phyloP scores from a whole-genome alignment of 2,888 invertebrate species.

The Euplagia quadripunctaria region DNA sequence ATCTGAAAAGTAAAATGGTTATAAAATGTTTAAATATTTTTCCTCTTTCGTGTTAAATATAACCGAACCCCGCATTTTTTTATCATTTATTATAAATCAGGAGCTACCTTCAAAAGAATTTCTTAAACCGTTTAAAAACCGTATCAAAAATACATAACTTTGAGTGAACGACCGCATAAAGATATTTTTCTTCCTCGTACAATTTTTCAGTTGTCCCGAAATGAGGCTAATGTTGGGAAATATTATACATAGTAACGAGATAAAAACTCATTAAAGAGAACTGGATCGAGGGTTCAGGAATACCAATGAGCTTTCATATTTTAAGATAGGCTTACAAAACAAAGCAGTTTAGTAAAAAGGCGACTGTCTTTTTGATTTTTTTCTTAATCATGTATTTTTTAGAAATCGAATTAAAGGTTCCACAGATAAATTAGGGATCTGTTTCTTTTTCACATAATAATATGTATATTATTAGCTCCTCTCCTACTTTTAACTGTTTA shows the following conservation, averaged over 20 bases:
- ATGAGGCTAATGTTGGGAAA: constrained; percentile 41
- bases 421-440: background rate
- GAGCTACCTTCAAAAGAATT: constrained; percentile 13
- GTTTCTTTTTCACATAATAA: background rate
- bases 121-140: constrained; percentile 33
- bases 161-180: constrained; percentile 32
- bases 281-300: constrained; percentile 34
- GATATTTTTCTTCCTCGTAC: constrained; percentile 26
- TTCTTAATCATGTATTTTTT: background rate
- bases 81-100: constrained; percentile 14
- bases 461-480: background rate
- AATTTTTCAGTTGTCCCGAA: constrained; percentile 24
- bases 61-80: background rate
- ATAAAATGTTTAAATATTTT: background rate
- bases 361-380: background rate
- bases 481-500: no score
- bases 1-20: no score
- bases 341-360: background rate
- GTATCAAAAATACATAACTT: constrained; percentile 43
- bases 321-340: constrained; percentile 26
- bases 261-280: constrained; percentile 40
- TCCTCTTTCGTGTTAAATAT: background rate
- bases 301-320: constrained; percentile 48
- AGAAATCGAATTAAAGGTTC: background rate
- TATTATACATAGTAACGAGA: constrained; percentile 45